Base-by-base conservation (phyloP, 2,797 vertebrate genomes). In the Megalops cyprinoides region DNA sequence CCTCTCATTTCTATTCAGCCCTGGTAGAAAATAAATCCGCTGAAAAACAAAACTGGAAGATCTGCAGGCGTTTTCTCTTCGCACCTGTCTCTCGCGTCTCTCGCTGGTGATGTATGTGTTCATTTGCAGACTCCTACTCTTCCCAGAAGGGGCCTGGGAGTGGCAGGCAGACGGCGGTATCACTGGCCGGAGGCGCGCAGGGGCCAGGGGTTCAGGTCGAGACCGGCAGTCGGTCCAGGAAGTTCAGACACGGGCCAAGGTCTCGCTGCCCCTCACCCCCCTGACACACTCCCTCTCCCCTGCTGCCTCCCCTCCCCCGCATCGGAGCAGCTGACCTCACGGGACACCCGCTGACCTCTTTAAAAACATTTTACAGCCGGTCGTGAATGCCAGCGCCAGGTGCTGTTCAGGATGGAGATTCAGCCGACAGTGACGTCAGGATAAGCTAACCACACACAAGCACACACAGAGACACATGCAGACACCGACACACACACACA, bases 1-100 rank as follows among this genome's bases (percentile, higher is more conserved):
- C 23, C n/a, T 95, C 94, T 95, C 95, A 15, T 95, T 93, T 94
- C 92, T 94, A 95, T 95, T 95, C 92, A 93, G 93, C 91, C 78
- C 88, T 89, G 87, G 93, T 93, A 91, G n/a, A n/a, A 94, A 95
- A 95, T 95, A 94, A 95, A 95, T 92, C 92, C 88, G 91, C 83
- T 87, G 91, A 48, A 74, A 65, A 69, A 69, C 20, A 39, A 7
- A 39, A 10, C 4, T 31, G 12, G 89, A 92, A 93, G 91, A 79
- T 85, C 76, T 79, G 76, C 82, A 84, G 74, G 83, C 83, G 84
- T 55, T 69, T 82, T 84, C 85, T 84, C 83, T 83, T 86, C 34
- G 81, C 81, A 81, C 81, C 69, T 86, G 81, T 77, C 34, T 39
- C n/a, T n/a, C n/a, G n/a, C n/a, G n/a, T 80, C 76, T 71, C n/a